phyloP scores from a whole-genome alignment of 2,797 vertebrate species.

The Syngnathus rostellatus region DNA sequence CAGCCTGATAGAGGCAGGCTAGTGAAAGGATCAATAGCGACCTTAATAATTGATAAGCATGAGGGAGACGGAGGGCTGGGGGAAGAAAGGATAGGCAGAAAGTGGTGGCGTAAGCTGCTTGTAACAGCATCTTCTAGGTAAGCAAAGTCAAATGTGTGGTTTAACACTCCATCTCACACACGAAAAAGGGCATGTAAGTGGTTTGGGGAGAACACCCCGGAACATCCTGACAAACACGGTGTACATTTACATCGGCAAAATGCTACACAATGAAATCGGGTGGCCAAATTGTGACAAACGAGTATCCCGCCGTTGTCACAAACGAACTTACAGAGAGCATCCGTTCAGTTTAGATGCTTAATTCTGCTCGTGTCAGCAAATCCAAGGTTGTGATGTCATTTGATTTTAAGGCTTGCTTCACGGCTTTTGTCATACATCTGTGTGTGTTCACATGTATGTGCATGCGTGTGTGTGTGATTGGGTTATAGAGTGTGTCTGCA shows the following conservation, averaged over 20 bases:
- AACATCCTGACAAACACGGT: constrained; percentile 28
- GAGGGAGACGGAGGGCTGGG: constrained; percentile 48
- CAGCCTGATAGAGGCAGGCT: constrained; percentile 69
- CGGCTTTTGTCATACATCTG: constrained; percentile 61
- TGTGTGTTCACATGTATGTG: constrained; percentile 8
- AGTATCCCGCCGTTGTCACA: constrained; percentile 7
- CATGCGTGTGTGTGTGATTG: constrained; percentile 55
- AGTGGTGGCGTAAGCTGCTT: constrained; percentile 43
- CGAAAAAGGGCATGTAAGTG: constrained; percentile 35
- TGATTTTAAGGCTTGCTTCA: constrained; percentile 70
- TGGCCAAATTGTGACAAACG: constrained; percentile 6
- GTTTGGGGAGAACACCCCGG: constrained; percentile 40
- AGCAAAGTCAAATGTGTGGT: constrained; percentile 70
- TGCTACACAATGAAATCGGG: neutral
- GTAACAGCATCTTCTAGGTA: constrained; percentile 67
- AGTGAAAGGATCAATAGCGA: constrained; percentile 73
- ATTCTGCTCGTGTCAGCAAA: constrained; percentile 65
- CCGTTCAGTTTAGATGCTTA: constrained; percentile 37
- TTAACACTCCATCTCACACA: constrained; percentile 47
- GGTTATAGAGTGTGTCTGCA: constrained; percentile 72
- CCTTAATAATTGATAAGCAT: constrained; percentile 80
- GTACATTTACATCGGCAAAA: neutral
- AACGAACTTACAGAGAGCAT: constrained; percentile 49
- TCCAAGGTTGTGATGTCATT: constrained; percentile 68
- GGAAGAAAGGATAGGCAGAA: constrained; percentile 41